phyloP scores from a whole-genome alignment of 1,140 invertebrate species.

The Drosophila sp. region DNA sequence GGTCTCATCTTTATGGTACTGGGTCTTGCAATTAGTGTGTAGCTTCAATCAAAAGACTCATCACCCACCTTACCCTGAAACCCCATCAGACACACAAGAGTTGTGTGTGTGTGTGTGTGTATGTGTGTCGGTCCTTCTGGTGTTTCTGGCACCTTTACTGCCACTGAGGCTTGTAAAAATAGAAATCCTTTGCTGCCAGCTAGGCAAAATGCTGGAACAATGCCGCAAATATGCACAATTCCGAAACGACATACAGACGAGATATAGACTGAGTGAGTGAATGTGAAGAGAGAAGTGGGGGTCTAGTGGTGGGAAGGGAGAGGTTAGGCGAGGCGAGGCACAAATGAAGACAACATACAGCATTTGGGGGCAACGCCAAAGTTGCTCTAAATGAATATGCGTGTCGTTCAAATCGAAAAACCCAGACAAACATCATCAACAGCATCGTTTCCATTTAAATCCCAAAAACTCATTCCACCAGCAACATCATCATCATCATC shows the following conservation, averaged over 20 bases:
- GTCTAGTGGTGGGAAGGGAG: background rate
- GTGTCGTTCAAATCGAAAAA: conserved; percentile 5
- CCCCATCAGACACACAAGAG: background rate
- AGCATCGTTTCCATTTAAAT: background rate
- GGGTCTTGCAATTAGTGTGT: conserved; percentile 46
- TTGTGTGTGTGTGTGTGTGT: too few species aligned
- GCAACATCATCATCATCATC: background rate
- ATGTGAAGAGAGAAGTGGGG: background rate
- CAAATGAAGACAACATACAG: conserved; percentile 44
- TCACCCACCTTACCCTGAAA: background rate
- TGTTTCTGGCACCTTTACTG: background rate
- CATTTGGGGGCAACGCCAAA: conserved; percentile 30
- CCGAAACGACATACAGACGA: conserved; percentile 30
- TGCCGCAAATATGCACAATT: conserved; percentile 60
- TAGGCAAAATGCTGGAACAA: conserved; percentile 12
- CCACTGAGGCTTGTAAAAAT: conserved; percentile 24
- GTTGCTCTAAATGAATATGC: conserved; percentile 45
- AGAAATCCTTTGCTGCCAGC: conserved; percentile 41
- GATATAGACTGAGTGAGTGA: background rate
- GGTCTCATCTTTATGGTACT: conserved; percentile 21
- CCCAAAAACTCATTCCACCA: background rate
- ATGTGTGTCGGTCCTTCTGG: too few species aligned
- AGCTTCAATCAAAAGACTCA: conserved; percentile 41
- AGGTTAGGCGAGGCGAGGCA: background rate
- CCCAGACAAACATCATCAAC: conserved; percentile 9